Evolutionary conservation across 2,888 invertebrate genomes (phyloP).

Genomic region (Morpho deidamia): DNA sequence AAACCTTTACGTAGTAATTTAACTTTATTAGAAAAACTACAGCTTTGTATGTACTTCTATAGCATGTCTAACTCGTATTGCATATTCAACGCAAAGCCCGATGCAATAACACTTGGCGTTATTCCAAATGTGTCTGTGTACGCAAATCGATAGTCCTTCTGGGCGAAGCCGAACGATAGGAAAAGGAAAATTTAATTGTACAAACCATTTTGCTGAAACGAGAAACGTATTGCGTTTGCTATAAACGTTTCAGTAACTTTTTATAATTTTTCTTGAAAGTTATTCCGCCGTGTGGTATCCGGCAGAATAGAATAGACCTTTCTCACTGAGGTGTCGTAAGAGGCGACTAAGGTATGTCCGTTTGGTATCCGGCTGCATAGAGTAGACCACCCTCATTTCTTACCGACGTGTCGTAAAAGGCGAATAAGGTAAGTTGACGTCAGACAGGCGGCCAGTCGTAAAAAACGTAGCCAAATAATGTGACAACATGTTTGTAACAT

Average conservation of each 20-base stretch:
- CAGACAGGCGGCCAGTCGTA: too few species aligned
- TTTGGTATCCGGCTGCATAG: too few species aligned
- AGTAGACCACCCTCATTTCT: too few species aligned
- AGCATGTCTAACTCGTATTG: slow-evolving; percentile 34
- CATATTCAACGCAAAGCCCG: slow-evolving; percentile 29
- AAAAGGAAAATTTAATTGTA: slow-evolving; percentile 28
- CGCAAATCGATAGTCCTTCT: slow-evolving; percentile 52
- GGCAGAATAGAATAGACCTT: too few species aligned
- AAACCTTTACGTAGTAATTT: too few species aligned
- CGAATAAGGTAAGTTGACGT: too few species aligned
- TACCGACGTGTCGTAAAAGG: too few species aligned
- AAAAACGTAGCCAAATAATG: too few species aligned
- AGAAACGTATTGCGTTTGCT: background rate
- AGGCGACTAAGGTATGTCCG: too few species aligned
- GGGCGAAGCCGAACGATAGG: slow-evolving; percentile 29
- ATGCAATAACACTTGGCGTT: slow-evolving; percentile 67
- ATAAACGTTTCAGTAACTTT: background rate
- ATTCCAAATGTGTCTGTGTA: slow-evolving; percentile 59
- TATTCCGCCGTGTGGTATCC: too few species aligned
- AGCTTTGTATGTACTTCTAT: slow-evolving; percentile 28
- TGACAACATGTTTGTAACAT: too few species aligned
- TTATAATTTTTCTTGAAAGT: background rate
- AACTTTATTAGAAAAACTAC: background rate
- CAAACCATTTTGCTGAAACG: slow-evolving; percentile 3
- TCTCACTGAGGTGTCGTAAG: too few species aligned